Evolutionary conservation across 1,140 invertebrate species (phyloP).

Genomic region (Macrotrachela quadricornifera): DNA sequence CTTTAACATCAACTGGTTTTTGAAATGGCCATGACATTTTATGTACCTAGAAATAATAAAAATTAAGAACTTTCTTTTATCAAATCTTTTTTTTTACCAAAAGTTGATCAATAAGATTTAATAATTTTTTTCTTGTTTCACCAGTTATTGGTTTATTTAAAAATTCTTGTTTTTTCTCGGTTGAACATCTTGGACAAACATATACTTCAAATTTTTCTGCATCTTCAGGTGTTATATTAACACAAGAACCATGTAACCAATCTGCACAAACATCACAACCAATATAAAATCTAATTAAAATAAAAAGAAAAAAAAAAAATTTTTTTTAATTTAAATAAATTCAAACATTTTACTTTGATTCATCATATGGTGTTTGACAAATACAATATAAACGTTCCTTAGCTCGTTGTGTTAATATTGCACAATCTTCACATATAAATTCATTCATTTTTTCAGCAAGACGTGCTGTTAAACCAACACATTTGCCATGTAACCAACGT

Average conservation of each 20-base stretch:
- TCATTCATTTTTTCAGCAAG: constrained; percentile 83
- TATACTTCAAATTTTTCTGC: constrained; percentile 85
- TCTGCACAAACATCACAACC: constrained; percentile 92
- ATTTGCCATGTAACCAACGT: constrained; percentile 94
- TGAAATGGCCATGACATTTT: constrained; percentile 80
- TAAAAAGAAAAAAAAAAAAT: constrained; percentile 23
- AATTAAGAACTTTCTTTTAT: not conserved
- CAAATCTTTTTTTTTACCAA: not conserved
- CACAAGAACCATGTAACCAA: constrained; percentile 94
- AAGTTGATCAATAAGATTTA: constrained; percentile 43
- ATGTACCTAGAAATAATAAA: constrained; percentile 16
- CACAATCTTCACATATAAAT: constrained; percentile 81
- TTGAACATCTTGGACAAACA: constrained; percentile 78
- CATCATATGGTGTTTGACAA: constrained; percentile 84
- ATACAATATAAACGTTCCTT: constrained; percentile 54
- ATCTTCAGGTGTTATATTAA: constrained; percentile 77
- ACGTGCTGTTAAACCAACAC: constrained; percentile 76
- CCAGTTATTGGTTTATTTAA: constrained; percentile 54
- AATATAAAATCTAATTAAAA: constrained; percentile 62
- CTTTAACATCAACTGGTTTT: constrained; percentile 75
- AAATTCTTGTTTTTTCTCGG: constrained; percentile 56
- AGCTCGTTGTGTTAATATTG: no score
- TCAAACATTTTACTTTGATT: constrained; percentile 84
- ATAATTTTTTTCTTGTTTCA: constrained; percentile 43
- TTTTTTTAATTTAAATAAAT: no score